phyloP scores from a whole-genome alignment of 1,140 invertebrate species.

The Kradibia gibbosae region DNA sequence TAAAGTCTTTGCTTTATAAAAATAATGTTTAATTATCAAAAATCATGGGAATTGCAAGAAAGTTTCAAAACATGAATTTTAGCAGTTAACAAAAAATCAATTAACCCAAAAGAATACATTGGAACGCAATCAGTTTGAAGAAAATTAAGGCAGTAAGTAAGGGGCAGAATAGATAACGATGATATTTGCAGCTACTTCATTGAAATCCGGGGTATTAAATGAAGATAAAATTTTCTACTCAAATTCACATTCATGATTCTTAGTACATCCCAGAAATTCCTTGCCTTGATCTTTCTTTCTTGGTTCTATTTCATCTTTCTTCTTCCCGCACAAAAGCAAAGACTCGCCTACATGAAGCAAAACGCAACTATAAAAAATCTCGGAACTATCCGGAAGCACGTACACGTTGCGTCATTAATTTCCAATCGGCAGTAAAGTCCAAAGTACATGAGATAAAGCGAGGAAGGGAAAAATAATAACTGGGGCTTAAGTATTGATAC shows the following conservation, averaged over 20 bases:
- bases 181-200: slow-evolving; percentile 36
- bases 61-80: neutral
- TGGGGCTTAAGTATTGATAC: neutral
- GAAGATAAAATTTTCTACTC: slow-evolving; percentile 42
- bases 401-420: slow-evolving; percentile 55
- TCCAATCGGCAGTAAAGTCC: slow-evolving; percentile 49
- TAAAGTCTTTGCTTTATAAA: neutral
- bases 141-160: neutral
- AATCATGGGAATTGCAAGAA: neutral
- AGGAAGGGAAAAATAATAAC: neutral
- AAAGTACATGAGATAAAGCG: slow-evolving; percentile 7
- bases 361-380: slow-evolving; percentile 50
- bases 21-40: neutral
- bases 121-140: neutral
- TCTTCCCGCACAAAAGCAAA: slow-evolving; percentile 18
- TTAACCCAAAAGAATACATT: neutral
- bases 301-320: neutral
- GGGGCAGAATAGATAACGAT: slow-evolving; percentile 22
- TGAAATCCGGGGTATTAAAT: slow-evolving; percentile 13
- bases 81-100: neutral
- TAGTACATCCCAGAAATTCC: slow-evolving; percentile 17
- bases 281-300: neutral
- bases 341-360: slow-evolving; percentile 11
- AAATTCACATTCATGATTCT: slow-evolving; percentile 2
- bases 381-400: slow-evolving; percentile 40